phyloP scores from a whole-genome alignment of 1,140 invertebrate genomes.

The Rhagoletis zephyria region DNA sequence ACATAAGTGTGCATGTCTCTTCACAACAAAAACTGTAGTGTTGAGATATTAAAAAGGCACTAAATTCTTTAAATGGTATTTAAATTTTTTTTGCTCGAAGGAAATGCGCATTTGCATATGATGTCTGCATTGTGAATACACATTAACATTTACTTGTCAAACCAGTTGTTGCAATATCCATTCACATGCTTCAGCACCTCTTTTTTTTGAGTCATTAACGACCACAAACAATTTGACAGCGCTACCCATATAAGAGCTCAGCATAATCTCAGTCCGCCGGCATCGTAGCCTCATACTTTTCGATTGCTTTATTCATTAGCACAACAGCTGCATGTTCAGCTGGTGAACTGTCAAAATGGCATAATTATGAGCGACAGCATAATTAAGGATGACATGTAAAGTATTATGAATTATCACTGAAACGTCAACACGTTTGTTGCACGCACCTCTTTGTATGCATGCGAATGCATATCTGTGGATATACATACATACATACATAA shows the following conservation, averaged over 20 bases:
- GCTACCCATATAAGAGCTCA: conserved; percentile 6
- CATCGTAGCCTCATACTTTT: background rate
- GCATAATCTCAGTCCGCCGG: background rate
- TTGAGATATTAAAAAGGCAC: background rate
- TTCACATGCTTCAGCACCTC: background rate
- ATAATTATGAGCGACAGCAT: conserved; percentile 62
- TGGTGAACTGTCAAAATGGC: conserved; percentile 47
- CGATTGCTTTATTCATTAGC: conserved; percentile 42
- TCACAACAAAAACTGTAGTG: background rate
- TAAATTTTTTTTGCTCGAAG: background rate
- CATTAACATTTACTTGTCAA: conserved; percentile 44
- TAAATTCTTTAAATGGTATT: background rate
- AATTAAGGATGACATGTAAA: conserved; percentile 73
- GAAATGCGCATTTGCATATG: conserved; percentile 18
- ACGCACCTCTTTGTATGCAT: background rate
- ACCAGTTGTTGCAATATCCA: background rate
- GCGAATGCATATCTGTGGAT: background rate
- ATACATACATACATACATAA: too few relatives aligned
- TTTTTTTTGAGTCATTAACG: conserved; percentile 39
- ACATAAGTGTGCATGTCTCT: background rate
- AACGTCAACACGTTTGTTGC: conserved; percentile 68
- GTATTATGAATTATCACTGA: conserved; percentile 72
- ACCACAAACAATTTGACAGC: conserved; percentile 52
- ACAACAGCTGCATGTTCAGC: conserved; percentile 47
- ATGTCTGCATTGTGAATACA: background rate